phyloP scores from a whole-genome alignment of 2,888 invertebrate species.

The Desoria tigrina region DNA sequence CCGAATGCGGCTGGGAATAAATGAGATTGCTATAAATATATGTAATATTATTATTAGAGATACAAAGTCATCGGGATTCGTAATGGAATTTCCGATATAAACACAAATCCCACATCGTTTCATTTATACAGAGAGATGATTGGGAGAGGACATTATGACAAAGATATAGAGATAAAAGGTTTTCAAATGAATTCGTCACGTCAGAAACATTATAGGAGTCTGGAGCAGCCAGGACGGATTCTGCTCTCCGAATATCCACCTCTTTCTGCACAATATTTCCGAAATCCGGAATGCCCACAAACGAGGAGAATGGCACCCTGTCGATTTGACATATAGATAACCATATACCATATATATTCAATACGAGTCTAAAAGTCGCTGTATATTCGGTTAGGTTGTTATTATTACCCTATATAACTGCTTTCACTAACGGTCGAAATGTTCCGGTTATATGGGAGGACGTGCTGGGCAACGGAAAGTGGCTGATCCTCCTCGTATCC shows the following conservation, averaged over 20 bases:
- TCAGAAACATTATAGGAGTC: slow-evolving; percentile 42
- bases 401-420: not conserved
- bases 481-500: slow-evolving; percentile 32
- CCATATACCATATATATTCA: not conserved
- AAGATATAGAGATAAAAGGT: slow-evolving; percentile 14
- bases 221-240: not conserved
- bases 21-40: too few species aligned
- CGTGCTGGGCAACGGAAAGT: slow-evolving; percentile 38
- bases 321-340: slow-evolving; percentile 3
- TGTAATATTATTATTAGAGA: too few species aligned
- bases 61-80: too few species aligned
- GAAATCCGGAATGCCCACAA: slow-evolving; percentile 17
- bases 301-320: slow-evolving; percentile 22
- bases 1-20: too few species aligned
- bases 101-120: too few species aligned
- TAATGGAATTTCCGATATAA: too few species aligned
- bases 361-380: too few species aligned
- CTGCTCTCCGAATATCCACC: not conserved
- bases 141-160: too few species aligned
- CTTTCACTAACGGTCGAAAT: slow-evolving; percentile 10
- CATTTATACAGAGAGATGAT: too few species aligned
- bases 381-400: not conserved
- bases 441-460: slow-evolving; percentile 14
- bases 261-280: not conserved
- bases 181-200: slow-evolving; percentile 47